These are phyloP conservation scores for Pemphredon lugubris DNA, from an alignment of 2,888 invertebrate species.

Conservation along the genomic window DNA sequence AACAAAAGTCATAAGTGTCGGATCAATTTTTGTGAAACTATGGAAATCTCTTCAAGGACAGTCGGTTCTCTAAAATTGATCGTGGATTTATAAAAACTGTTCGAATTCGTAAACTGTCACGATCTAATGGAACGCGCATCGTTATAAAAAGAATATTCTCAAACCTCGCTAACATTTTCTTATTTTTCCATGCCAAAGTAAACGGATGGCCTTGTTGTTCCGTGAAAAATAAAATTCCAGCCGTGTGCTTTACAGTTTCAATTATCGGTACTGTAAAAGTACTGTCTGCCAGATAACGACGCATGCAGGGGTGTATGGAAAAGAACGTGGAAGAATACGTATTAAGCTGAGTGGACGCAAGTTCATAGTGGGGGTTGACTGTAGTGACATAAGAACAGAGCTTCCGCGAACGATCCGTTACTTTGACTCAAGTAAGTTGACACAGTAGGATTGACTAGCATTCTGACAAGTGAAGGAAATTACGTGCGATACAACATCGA, in stretches of 20 bases:
- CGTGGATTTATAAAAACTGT: no score
- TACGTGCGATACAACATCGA: background rate
- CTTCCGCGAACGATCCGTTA: conserved; percentile 48
- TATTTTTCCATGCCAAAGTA: no score
- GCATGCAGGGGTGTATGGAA: conserved; percentile 17
- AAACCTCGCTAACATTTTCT: no score
- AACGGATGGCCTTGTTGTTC: no score
- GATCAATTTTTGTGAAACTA: background rate
- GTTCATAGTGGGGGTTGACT: conserved; percentile 53
- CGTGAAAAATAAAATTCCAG: no score
- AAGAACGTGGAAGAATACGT: conserved; percentile 29
- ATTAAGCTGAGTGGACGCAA: conserved; percentile 27
- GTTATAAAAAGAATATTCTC: no score
- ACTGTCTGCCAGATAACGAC: background rate
- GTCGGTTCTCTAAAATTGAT: no score
- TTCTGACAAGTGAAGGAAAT: conserved; percentile 4
- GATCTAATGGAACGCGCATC: no score
- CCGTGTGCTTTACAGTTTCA: background rate
- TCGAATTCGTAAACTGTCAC: no score
- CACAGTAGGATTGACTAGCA: conserved; percentile 10
- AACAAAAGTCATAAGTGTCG: no score
- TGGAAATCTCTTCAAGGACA: background rate
- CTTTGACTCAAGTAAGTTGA: conserved; percentile 42
- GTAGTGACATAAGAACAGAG: conserved; percentile 61
- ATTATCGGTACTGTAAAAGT: background rate